phyloP scores from a whole-genome alignment of 2,888 invertebrate species.

The Portevinia maculata region DNA sequence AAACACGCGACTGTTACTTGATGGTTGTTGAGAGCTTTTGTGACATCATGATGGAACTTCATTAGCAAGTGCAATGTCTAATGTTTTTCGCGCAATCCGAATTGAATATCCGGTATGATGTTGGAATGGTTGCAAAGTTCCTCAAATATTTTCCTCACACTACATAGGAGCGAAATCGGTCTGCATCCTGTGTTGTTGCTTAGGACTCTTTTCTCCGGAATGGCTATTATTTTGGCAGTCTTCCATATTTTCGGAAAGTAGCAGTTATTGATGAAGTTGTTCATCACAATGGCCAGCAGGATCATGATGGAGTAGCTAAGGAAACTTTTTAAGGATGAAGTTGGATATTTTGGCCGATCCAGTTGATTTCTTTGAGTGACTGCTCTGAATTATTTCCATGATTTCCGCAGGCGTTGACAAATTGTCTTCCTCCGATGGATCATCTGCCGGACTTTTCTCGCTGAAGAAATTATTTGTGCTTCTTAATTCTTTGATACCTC shows the following conservation, averaged over 20 bases:
- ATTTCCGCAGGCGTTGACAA: neutral
- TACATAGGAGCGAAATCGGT: neutral
- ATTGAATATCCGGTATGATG: conserved; percentile 4
- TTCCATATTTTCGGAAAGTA: neutral
- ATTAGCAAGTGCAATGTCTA: conserved; percentile 2
- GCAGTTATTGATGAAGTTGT: neutral
- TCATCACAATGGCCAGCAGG: neutral
- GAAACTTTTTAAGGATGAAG: neutral
- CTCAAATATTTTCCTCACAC: neutral
- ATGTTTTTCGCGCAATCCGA: conserved; percentile 13
- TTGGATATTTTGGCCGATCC: neutral
- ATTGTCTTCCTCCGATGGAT: no score
- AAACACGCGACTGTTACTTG: neutral
- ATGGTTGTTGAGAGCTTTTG: neutral
- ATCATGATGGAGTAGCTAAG: neutral
- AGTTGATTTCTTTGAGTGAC: neutral
- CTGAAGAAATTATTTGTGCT: no score
- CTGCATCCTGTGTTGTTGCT: neutral
- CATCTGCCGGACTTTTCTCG: no score
- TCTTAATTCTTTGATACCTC: no score
- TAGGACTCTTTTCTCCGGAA: no score
- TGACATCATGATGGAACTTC: conserved; percentile 7
- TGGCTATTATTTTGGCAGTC: no score
- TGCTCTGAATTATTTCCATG: neutral
- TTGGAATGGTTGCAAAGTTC: no score